These are phyloP conservation scores for Brachyhypopomus occidentalis DNA, from an alignment of 2,113 vertebrate genomes.

Conservation along the genomic window DNA sequence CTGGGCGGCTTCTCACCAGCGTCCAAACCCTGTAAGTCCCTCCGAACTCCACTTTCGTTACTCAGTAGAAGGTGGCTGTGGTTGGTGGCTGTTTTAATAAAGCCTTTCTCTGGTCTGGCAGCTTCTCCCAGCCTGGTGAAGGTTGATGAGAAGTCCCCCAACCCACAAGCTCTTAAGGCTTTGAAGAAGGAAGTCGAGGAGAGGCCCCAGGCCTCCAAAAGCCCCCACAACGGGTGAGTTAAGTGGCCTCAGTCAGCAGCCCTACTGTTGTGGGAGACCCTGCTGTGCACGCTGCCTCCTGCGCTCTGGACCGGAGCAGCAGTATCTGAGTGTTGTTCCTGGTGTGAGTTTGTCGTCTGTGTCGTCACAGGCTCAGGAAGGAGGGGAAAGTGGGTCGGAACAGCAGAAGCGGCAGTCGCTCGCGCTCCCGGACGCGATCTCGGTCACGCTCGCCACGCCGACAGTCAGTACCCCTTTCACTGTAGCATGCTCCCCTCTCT, in stretches of 20 bases:
- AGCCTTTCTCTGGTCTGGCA: constrained; percentile 47
- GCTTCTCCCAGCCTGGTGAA: constrained; percentile 89
- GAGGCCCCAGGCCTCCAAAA: constrained; percentile 86
- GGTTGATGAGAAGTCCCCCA: constrained; percentile 87
- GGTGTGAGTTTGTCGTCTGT: neutral
- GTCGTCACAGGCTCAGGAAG: constrained; percentile 81
- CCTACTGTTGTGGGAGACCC: too few species aligned
- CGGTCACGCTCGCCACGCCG: constrained; percentile 87
- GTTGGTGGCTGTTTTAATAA: too few species aligned
- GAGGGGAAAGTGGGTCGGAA: constrained; percentile 90
- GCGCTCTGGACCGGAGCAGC: too few species aligned
- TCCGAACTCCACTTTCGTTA: too few species aligned
- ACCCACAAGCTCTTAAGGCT: constrained; percentile 79
- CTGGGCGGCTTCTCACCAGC: constrained; percentile 95
- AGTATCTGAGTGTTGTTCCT: neutral
- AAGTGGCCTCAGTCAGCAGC: too few species aligned
- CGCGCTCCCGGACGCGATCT: constrained; percentile 87
- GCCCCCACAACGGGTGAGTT: constrained; percentile 93
- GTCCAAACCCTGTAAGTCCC: constrained; percentile 88
- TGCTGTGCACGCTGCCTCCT: too few species aligned
- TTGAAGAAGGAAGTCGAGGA: constrained; percentile 91
- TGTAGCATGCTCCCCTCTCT: too few species aligned
- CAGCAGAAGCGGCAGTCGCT: constrained; percentile 86
- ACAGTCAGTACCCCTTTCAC: constrained; percentile 81
- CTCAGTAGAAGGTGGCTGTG: too few species aligned